A percentile compares a stretch with the other conserved stretches of the same genome.
These are phyloP conservation scores for Conistra vaccinii DNA, from an alignment of 2,888 invertebrate species.

Conservation along the genomic window DNA sequence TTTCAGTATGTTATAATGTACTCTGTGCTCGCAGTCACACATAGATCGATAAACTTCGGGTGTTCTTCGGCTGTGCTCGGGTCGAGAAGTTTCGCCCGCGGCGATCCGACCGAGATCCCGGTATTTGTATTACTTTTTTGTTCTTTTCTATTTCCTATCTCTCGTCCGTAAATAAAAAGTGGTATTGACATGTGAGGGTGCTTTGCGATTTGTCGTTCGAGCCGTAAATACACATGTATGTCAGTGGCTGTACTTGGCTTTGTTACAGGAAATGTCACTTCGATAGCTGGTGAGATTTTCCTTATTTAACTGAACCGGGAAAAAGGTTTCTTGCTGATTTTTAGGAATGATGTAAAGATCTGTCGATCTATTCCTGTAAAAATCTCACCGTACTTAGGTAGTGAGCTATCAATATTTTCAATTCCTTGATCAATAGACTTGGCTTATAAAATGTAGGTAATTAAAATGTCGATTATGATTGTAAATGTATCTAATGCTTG, in stretches of 20 bases:
- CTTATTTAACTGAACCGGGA: not conserved
- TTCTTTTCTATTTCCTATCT: slow-evolving; percentile 38
- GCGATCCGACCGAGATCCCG: slow-evolving; percentile 48
- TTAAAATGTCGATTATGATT: too few relatives aligned
- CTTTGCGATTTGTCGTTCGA: slow-evolving; percentile 25
- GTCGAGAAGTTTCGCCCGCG: slow-evolving; percentile 62
- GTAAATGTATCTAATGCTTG: too few relatives aligned
- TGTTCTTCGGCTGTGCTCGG: slow-evolving; percentile 28
- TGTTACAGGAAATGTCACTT: not conserved
- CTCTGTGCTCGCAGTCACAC: slow-evolving; percentile 36
- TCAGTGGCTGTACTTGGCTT: slow-evolving; percentile 4
- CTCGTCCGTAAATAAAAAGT: slow-evolving; percentile 49
- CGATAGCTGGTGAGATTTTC: slow-evolving; percentile 1
- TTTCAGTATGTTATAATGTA: too few relatives aligned
- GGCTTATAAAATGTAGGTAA: too few relatives aligned
- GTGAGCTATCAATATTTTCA: not conserved
- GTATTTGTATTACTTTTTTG: slow-evolving; percentile 59
- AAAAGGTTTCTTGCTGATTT: not conserved
- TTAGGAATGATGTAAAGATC: not conserved
- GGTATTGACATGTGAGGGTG: slow-evolving; percentile 45
- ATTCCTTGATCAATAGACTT: too few relatives aligned
- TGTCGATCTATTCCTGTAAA: not conserved
- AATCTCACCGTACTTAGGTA: too few relatives aligned
- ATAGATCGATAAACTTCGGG: slow-evolving; percentile 70
- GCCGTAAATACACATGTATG: slow-evolving; percentile 37